Evolutionary conservation across 2,888 invertebrate species (phyloP), one percentile per base, ranked within the genome.

Genomic region (Rhingia campestris): DNA sequence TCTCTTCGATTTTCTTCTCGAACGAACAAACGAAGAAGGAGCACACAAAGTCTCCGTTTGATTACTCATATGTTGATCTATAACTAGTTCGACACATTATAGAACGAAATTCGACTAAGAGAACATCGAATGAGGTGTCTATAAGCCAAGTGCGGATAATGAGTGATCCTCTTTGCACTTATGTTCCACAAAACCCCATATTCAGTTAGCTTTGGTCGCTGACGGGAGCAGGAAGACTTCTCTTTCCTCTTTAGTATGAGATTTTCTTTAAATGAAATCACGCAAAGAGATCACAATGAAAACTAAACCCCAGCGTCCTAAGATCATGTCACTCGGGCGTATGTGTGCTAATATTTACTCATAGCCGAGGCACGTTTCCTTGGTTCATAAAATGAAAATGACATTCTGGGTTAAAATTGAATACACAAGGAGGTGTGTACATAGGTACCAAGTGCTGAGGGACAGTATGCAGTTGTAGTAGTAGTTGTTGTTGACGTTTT

Each of bases 241-340:
- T 10, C 58, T 41, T 43, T 9, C 37, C 10, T 6, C 12, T 3
- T 56, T 6, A n/a, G 30, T 7, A 30, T 30, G 43, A 32, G 41
- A 58, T 33, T 58, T 6, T 32, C 10, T 14, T 73, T 58, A n/a
- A 43, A 6, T 14, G 53, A 69, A 67, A 43, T 54, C 37, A 56
- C 39, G 56, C 7, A 51, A 41, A 70, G 33, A 56, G n/a, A 32
- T 61, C 4, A 41, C 54, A 66, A 51, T 72, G 43, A n/a, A n/a
- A n/a, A n/a, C n/a, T n/a, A n/a, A n/a, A n/a, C n/a, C n/a, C n/a
- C n/a, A n/a, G n/a, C n/a, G 30, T 4, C 39, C 45, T 69, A 41
- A 56, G 43, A 22, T 64, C 33, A 51, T 58, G 12, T 33, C 43
- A 75, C 81, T 81, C 49, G 58, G 81, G 81, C 75, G 81, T 70